A percentile compares a stretch with the other conserved stretches of the same genome.
These are phyloP conservation scores for Rhagologus leucostigma DNA, from an alignment of 2,113 vertebrate species.

Conservation along the genomic window DNA sequence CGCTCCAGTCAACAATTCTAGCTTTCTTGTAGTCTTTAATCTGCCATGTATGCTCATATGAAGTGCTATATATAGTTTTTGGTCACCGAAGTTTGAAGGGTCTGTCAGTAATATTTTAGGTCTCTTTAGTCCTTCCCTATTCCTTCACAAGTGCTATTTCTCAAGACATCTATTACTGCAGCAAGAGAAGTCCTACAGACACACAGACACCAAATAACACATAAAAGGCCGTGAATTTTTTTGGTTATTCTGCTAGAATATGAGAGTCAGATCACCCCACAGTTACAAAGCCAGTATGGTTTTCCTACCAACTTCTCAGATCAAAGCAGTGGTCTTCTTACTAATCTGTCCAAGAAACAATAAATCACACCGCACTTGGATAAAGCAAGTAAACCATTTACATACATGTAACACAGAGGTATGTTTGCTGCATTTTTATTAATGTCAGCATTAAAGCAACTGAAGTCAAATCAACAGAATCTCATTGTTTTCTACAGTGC, in stretches of 20 bases:
- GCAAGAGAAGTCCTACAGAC: constrained; percentile 3
- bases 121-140: background rate
- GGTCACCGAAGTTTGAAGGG: background rate
- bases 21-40: background rate
- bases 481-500: background rate
- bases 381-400: background rate
- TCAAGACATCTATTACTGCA: background rate
- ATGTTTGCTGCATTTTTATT: background rate
- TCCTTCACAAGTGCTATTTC: background rate
- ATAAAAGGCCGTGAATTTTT: background rate
- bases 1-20: background rate
- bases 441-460: background rate
- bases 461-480: background rate
- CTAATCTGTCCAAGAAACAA: background rate
- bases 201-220: background rate
- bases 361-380: background rate
- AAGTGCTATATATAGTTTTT: background rate
- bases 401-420: background rate
- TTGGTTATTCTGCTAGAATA: background rate
- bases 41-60: background rate
- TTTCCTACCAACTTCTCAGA: background rate
- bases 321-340: background rate
- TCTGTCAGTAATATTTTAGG: background rate
- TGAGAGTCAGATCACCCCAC: background rate
- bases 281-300: background rate